These are phyloP conservation scores for Rhaphigaster nebulosa DNA, from an alignment of 2,888 invertebrate genomes.

Conservation along the genomic window DNA sequence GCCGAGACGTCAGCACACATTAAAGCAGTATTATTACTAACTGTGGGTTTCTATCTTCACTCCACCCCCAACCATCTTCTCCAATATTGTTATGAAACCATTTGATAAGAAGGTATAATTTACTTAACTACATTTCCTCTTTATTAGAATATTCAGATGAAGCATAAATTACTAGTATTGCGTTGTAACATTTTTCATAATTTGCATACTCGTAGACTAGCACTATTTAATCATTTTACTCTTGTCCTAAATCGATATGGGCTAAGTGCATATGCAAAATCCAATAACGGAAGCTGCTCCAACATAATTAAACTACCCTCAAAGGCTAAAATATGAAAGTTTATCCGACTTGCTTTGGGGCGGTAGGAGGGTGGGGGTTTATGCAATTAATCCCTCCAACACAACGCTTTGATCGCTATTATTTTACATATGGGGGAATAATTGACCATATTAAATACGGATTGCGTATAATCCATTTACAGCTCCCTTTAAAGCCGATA, in stretches of 20 bases:
- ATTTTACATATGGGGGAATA: background rate
- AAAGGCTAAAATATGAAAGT: slow-evolving; percentile 15
- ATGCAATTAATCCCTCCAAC: background rate
- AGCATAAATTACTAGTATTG: too few species aligned
- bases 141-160: background rate
- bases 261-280: background rate
- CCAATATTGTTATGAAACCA: too few species aligned
- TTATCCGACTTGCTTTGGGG: background rate
- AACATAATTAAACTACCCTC: background rate
- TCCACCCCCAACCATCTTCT: too few species aligned
- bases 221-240: background rate
- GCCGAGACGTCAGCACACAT: too few species aligned
- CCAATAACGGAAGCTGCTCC: background rate
- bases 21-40: too few species aligned
- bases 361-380: background rate
- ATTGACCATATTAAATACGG: background rate
- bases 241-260: background rate
- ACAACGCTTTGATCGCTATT: background rate
- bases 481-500: too few species aligned
- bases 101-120: too few species aligned
- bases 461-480: background rate
- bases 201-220: background rate
- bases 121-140: too few species aligned
- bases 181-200: background rate
- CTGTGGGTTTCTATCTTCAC: too few species aligned